Conservation (phyloP, 2,888 invertebrate species). For the Gortyna flavago region DNA sequence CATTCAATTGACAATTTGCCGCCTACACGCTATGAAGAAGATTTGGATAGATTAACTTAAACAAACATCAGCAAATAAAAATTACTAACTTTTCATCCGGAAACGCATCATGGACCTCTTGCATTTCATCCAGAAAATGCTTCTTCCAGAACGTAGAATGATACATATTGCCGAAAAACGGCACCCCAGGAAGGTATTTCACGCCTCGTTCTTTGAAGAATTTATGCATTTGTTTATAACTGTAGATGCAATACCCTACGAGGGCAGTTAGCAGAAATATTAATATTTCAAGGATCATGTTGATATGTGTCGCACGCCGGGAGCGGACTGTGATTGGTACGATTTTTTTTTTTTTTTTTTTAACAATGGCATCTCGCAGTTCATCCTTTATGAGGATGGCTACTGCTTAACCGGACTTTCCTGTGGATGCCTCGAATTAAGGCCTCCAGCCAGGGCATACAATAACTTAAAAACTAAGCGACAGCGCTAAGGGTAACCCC, state of each 20-base stretch:
- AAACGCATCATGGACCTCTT: constrained; percentile 76
- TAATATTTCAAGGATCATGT: constrained; percentile 80
- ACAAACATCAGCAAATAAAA: neutral
- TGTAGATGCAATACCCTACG: constrained; percentile 72
- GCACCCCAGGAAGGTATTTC: constrained; percentile 78
- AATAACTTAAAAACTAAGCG: no score
- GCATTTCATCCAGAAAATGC: constrained; percentile 77
- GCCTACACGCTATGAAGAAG: neutral
- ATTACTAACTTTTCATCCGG: constrained; percentile 78
- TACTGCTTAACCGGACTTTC: no score
- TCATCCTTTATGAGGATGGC: no score
- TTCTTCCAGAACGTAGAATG: constrained; percentile 69
- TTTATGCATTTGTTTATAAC: constrained; percentile 71
- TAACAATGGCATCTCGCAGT: no score
- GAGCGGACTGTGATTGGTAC: constrained; percentile 14
- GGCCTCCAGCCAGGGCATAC: no score
- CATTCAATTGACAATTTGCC: neutral
- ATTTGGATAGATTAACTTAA: neutral
- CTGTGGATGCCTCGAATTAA: no score
- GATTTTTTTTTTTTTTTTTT: no score
- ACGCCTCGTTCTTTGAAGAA: constrained; percentile 74
- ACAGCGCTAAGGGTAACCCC: no score
- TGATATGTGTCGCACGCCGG: constrained; percentile 40
- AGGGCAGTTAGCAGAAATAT: constrained; percentile 74
- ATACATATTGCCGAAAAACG: constrained; percentile 80